Base-by-base conservation (phyloP, 2,888 invertebrate species). In the Panopea generosa region DNA sequence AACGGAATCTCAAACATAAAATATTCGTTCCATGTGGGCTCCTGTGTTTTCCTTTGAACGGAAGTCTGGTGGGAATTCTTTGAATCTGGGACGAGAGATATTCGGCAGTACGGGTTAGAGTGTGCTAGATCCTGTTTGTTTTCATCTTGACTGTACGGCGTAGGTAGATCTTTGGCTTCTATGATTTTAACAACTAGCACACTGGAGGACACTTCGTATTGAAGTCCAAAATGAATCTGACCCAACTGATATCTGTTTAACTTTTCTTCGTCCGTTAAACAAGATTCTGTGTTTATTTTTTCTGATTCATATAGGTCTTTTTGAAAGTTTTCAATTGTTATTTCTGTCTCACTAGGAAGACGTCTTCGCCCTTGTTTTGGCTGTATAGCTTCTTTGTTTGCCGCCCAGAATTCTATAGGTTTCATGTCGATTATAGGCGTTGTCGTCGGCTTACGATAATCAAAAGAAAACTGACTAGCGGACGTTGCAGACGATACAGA, bases 21-120 rank as follows among this genome's bases (percentile, higher is more conserved):
- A 52, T 89, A 91, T 81, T 93, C 93, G 72, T 91, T 92, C 92
- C 93, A 93, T 16, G 89, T 84, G 1, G 93, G 93, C 57, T 90
- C 86, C 84, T 93, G 93, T 1, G 93, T 93, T 83, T 93, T 93
- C 61, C 93, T 84, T 83, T 93, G 91, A 27, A 93, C 93, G 2
- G 92, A 88, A 3, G 93, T 93, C 85, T 93, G 93, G 65, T 91
- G 90, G 18, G 92, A 92, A 78, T 92, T 91, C 84, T 93, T 93
- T 70, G 90, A 90, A 85, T 93, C 93, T 0, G 93, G 93, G 47
- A 93, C 86, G 18, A 93, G 89, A 16, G 91, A 92, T 45, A 93
- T 86, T 71, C 91, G 91, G 78, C 90, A 91, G 82, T 92, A 92
- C 14, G 93, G 93, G 82, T 93, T 93, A 16, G 93, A 93, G 80